A percentile compares a stretch with the other conserved stretches of the same genome.
Conservation (phyloP, 2,113 vertebrate species). For the Gadus chalcogrammus region DNA sequence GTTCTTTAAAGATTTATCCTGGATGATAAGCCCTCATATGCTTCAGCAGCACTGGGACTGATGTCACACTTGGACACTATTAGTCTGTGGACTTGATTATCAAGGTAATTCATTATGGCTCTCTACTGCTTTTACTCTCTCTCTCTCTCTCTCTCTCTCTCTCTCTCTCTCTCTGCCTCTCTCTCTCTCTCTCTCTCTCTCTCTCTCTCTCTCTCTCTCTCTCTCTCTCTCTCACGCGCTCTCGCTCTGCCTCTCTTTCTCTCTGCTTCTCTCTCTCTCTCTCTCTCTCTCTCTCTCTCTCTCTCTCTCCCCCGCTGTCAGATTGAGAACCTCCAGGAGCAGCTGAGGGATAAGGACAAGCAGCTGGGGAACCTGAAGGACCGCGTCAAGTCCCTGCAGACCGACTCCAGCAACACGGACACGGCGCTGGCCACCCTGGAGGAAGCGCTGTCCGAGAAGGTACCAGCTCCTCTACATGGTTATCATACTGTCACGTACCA, state of each 20-base stretch:
- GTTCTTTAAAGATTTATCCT: too few relatives aligned
- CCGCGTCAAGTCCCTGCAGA: constrained; percentile 95
- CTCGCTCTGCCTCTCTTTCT: constrained; percentile 2
- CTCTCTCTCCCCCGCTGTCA: constrained; percentile 50
- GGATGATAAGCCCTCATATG: too few relatives aligned
- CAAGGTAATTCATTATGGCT: too few relatives aligned
- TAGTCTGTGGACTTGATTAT: too few relatives aligned
- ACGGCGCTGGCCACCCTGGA: constrained; percentile 95
- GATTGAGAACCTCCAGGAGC: constrained; percentile 99
- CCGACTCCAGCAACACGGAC: constrained; percentile 97
- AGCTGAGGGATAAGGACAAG: constrained; percentile 98
- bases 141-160: too few relatives aligned
- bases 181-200: too few relatives aligned
- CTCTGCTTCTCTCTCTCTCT: neutral
- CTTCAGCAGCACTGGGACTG: too few relatives aligned
- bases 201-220: neutral
- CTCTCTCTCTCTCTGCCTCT: too few relatives aligned
- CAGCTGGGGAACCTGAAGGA: constrained; percentile 96
- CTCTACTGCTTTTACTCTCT: too few relatives aligned
- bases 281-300: neutral
- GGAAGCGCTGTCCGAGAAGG: constrained; percentile 98
- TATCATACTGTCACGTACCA: too few relatives aligned
- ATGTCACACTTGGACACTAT: too few relatives aligned
- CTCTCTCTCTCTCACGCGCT: too few relatives aligned
- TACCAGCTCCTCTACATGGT: constrained; percentile 36